These are phyloP conservation scores for Synanthedon formicaeformis DNA, from an alignment of 2,888 invertebrate genomes.

Conservation along the genomic window DNA sequence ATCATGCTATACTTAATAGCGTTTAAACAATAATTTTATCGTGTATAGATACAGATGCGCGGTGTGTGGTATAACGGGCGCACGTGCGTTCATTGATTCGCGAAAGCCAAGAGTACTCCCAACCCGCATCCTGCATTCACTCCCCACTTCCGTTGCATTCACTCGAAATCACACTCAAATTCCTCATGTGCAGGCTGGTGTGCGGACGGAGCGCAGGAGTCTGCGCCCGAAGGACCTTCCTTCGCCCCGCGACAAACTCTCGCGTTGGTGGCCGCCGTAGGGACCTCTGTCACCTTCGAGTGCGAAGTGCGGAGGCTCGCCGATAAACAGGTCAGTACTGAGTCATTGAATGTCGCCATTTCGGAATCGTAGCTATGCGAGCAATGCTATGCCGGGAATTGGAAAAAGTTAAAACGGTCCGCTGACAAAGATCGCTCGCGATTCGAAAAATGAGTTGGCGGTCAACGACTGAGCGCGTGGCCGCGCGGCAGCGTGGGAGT, in stretches of 20 bases:
- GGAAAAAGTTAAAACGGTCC: slow-evolving; percentile 13
- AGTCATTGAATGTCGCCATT: background rate
- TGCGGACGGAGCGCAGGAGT: slow-evolving; percentile 23
- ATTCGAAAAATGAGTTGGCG: slow-evolving; percentile 16
- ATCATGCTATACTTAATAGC: too few relatives aligned
- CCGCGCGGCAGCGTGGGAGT: slow-evolving; percentile 8
- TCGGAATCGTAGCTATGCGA: background rate
- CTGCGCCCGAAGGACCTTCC: slow-evolving; percentile 16
- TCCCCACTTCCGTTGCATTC: slow-evolving; percentile 3
- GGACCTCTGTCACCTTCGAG: slow-evolving; percentile 30
- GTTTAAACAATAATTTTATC: too few relatives aligned
- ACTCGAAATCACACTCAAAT: background rate
- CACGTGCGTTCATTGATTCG: slow-evolving; percentile 2
- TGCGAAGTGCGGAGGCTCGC: slow-evolving; percentile 37
- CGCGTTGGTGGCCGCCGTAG: slow-evolving; percentile 28
- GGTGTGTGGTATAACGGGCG: background rate
- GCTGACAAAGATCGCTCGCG: slow-evolving; percentile 24
- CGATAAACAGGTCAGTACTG: slow-evolving; percentile 34
- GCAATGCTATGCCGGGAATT: slow-evolving; percentile 1
- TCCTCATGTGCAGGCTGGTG: slow-evolving; percentile 8
- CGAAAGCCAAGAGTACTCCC: slow-evolving; percentile 2
- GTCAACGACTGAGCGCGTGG: slow-evolving; percentile 24
- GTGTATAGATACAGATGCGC: background rate
- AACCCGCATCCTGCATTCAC: slow-evolving; percentile 26
- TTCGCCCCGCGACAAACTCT: slow-evolving; percentile 27